Evolutionary conservation across 2,113 vertebrate genomes (phyloP), one percentile per base, ranked within the genome.

Genomic region (Corapipo altera): DNA sequence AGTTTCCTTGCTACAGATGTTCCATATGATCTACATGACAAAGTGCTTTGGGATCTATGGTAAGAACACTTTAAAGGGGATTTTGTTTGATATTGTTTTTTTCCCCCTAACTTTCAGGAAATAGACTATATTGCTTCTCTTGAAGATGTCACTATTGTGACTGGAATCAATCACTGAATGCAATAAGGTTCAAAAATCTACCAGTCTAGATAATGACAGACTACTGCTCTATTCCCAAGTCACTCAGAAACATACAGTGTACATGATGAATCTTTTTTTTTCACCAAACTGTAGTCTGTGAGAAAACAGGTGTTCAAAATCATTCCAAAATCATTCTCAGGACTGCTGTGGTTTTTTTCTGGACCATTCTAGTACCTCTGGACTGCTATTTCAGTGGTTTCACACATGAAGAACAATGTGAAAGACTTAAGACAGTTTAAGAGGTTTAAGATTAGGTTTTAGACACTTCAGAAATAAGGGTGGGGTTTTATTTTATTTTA

Each of bases 241-340:
- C 26, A 59, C 35, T 70, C 26, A 48, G 12, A 66, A 83, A 49
- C 4, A 52, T 15, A 27, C 16, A 48, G 17, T 15, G 8, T 4
- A 65, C 27, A 37, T n/a, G 30, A 13, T 46, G 6, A 49, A 64
- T 69, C 12, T 10, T 15, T 48, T 28, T 43, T 9, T 37, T 62
- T 14, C 3, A 37, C 3, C 6, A 66, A 26, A n/a, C 9, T 8
- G 6, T 11, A 61, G 3, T n/a, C 4, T 65, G 4, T 37, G 23
- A 70, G n/a, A 83, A 62, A 51, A 22, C 0, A 48, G 12, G 44
- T 76, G 19, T 19, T 41, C 30, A 57, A 55, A 57, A 52, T n/a
- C 6, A 43, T 61, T 28, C 22, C 59, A 12, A 44, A 49, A 65
- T 44, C 12, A 17, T 79, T 77, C 5, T 33, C 5, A 54, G 15